Evolutionary conservation across 2,797 vertebrate genomes (phyloP), one percentile per base, ranked within the genome.

Genomic region (Tolypeutes matacus): DNA sequence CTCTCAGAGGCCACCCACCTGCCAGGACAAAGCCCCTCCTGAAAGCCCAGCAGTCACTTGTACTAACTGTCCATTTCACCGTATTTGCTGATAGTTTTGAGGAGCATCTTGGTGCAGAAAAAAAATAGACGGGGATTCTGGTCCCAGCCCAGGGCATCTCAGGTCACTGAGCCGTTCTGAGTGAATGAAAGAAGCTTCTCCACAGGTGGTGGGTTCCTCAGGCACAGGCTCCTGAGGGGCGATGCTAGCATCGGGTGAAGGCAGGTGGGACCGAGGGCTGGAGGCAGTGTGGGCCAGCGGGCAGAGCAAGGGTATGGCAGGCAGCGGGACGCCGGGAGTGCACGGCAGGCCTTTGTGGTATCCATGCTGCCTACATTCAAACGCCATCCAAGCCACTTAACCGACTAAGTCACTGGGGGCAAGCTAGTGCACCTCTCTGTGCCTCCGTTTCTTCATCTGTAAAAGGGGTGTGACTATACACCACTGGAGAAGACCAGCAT

Each of bases 401-500:
- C n/a, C n/a, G n/a, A 60, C 20, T 82, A 12, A 0, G 60, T 62
- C 29, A n/a, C 64, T 1, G 5, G 13, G 13, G 3, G 3, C 36
- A 29, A 62, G 39, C 18, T 65, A 20, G 14, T 13, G 7, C 2
- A 29, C 6, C 3, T 18, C 15, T 84, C 70, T n/a, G 49, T 77
- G 72, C 56, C 80, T 90, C 53, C 23, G 20, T 62, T 31, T 80
- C 62, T 27, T 31, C 72, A 7, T 56, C 62, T 87, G 17, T 65
- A 31, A 39, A 64, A 31, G 5, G 10, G 69, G 42, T 36, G 21
- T 53, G 65, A 29, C 34, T 31, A 0, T 42, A 58, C 25, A 5
- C 70, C 8, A 2, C n/a, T 7, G 62, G 46, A 23, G 42, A 80
- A n/a, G 3, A 1, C 0, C 0, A 15, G 13, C 39, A 27, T 39